phyloP scores from a whole-genome alignment of 1,140 invertebrate species.

The Scaptodrosophila lebanonensis region DNA sequence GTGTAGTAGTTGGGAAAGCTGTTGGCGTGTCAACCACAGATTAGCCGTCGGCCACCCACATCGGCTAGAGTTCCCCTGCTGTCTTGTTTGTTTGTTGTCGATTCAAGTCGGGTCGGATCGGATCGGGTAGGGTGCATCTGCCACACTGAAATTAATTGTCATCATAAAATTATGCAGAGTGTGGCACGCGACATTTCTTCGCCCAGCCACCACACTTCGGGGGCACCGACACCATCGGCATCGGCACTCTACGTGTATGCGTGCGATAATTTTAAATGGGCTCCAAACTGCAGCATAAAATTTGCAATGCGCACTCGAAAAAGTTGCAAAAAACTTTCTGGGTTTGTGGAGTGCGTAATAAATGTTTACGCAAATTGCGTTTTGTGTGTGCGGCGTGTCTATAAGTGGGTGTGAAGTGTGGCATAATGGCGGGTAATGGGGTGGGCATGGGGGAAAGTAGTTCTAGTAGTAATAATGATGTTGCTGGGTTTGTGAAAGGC shows the following conservation, averaged over 20 bases:
- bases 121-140: too few relatives aligned
- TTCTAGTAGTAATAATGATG: too few relatives aligned
- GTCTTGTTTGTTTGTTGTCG: conserved; percentile 14
- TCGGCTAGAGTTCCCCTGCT: too few relatives aligned
- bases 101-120: too few relatives aligned
- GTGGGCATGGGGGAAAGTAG: background rate
- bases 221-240: too few relatives aligned
- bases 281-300: conserved; percentile 5
- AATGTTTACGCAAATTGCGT: conserved; percentile 63
- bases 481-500: background rate
- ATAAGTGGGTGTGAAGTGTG: conserved; percentile 23
- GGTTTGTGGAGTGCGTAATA: conserved; percentile 53
- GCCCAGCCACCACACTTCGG: background rate
- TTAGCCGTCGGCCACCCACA: background rate
- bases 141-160: conserved; percentile 62
- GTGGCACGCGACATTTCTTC: background rate
- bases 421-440: conserved; percentile 9
- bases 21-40: background rate
- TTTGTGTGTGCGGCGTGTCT: conserved; percentile 1
- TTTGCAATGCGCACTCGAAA: conserved; percentile 30
- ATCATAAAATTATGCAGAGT: conserved; percentile 62
- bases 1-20: too few relatives aligned
- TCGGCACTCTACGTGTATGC: too few relatives aligned
- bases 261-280: background rate
- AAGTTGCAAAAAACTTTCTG: conserved; percentile 47